A percentile compares a stretch with the other conserved stretches of the same genome.
Evolutionary conservation across 2,888 invertebrate species (phyloP).

Genomic region (Drosophila mulleri): DNA sequence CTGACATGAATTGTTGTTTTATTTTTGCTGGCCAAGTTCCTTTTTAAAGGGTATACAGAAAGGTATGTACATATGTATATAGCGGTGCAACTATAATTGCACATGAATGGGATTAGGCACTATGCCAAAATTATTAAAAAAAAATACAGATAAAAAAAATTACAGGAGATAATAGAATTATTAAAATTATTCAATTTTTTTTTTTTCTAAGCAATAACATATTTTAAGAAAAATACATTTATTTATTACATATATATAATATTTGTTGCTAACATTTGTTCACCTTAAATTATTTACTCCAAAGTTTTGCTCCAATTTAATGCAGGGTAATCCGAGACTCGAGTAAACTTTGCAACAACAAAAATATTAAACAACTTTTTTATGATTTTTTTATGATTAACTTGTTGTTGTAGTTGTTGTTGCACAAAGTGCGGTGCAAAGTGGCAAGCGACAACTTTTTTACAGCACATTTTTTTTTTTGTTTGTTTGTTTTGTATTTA

Average conservation of each 20-base stretch:
- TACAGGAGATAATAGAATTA: too few relatives aligned
- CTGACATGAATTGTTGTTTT: constrained; percentile 10
- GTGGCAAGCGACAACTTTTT: constrained; percentile 47
- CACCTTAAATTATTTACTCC: not conserved
- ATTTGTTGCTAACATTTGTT: not conserved
- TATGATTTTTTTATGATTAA: constrained; percentile 48
- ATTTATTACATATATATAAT: not conserved
- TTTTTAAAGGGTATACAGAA: not conserved
- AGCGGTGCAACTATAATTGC: not conserved
- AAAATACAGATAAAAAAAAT: too few relatives aligned
- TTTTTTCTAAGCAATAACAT: not conserved
- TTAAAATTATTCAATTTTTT: too few relatives aligned
- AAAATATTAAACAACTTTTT: constrained; percentile 22
- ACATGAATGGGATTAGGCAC: not conserved
- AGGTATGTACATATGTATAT: not conserved
- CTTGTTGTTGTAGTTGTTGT: constrained; percentile 22
- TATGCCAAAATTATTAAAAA: not conserved
- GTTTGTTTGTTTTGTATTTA: not conserved
- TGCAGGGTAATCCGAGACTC: constrained; percentile 7
- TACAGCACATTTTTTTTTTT: constrained; percentile 17
- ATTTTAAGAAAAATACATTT: not conserved
- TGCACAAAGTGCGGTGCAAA: constrained; percentile 55
- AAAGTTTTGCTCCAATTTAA: not conserved
- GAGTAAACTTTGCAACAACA: not conserved
- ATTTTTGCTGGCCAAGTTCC: not conserved